phyloP scores from a whole-genome alignment of 1,140 invertebrate genomes.

The Pseudachorutes palmiensis region DNA sequence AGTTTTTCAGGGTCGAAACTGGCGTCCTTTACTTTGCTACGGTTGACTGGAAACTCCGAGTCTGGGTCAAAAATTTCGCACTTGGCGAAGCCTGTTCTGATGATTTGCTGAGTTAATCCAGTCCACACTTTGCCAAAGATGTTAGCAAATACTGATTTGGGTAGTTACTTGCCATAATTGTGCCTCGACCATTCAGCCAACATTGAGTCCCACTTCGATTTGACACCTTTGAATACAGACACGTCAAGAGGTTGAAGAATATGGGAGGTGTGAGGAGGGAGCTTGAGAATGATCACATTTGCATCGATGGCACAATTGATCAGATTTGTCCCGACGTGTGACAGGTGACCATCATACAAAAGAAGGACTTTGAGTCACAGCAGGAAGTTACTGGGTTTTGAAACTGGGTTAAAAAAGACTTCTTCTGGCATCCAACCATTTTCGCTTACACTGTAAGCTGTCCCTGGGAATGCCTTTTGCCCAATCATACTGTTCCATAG shows the following conservation, averaged over 20 bases:
- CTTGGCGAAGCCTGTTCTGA: constrained; percentile 2
- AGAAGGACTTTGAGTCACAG: constrained; percentile 35
- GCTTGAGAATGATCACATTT: constrained; percentile 38
- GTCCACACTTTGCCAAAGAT: constrained; percentile 23
- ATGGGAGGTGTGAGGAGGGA: constrained; percentile 40
- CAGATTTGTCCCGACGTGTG: constrained; percentile 39
- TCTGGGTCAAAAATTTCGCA: not conserved
- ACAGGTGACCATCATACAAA: constrained; percentile 42
- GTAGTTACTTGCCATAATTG: constrained; percentile 11
- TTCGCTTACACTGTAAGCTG: constrained; percentile 38
- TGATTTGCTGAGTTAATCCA: not conserved
- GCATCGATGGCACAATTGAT: constrained; percentile 37
- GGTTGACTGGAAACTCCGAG: not conserved
- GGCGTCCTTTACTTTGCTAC: not conserved
- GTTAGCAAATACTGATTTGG: constrained; percentile 19
- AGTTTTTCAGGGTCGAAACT: constrained; percentile 11
- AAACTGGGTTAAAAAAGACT: constrained; percentile 41
- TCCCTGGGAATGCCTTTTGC: constrained; percentile 37
- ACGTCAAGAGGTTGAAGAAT: constrained; percentile 40
- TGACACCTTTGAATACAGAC: constrained; percentile 39
- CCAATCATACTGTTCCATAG: constrained; percentile 35
- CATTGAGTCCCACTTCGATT: constrained; percentile 38
- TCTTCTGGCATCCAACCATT: constrained; percentile 42
- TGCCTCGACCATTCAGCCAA: constrained; percentile 5
- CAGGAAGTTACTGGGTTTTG: constrained; percentile 30